These are phyloP conservation scores for Schizothorax lantsangensis DNA, from an alignment of 2,797 vertebrate genomes.

Conservation along the genomic window DNA sequence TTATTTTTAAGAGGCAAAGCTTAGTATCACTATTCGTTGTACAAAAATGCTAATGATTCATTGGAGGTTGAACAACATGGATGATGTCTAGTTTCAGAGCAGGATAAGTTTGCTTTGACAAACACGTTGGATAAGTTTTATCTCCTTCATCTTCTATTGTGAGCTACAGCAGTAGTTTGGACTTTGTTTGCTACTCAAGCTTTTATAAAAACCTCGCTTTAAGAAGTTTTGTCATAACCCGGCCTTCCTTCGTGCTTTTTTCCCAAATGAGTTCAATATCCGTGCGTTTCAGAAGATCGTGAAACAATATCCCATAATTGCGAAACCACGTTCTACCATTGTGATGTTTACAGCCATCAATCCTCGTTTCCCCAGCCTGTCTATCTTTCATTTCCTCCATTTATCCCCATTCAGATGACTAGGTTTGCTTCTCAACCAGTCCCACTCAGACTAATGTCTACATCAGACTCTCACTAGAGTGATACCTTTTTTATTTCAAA, in stretches of 20 bases:
- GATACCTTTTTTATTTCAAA: slow-evolving; percentile 66
- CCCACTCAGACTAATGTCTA: slow-evolving; percentile 61
- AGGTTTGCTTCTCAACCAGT: slow-evolving; percentile 57
- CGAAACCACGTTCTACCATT: slow-evolving; percentile 56
- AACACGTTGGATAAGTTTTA: not conserved
- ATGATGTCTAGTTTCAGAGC: not conserved
- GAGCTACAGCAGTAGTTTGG: slow-evolving; percentile 34
- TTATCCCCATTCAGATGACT: slow-evolving; percentile 62
- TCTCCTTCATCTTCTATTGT: not conserved
- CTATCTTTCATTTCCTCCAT: slow-evolving; percentile 57
- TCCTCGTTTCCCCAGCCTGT: slow-evolving; percentile 44
- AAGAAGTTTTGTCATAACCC: slow-evolving; percentile 56
- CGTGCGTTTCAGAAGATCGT: slow-evolving; percentile 46
- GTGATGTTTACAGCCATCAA: slow-evolving; percentile 60
- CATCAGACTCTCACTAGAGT: slow-evolving; percentile 61
- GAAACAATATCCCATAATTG: slow-evolving; percentile 60
- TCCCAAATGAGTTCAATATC: slow-evolving; percentile 47
- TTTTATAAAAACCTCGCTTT: not conserved
- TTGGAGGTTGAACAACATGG: too few relatives aligned
- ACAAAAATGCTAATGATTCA: not conserved
- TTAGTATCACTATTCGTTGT: not conserved
- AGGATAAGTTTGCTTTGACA: not conserved
- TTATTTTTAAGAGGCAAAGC: not conserved
- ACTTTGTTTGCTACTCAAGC: slow-evolving; percentile 30
- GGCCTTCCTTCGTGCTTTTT: slow-evolving; percentile 2